Base-by-base conservation (phyloP, 2,797 vertebrate genomes). In the Tinamus major region DNA sequence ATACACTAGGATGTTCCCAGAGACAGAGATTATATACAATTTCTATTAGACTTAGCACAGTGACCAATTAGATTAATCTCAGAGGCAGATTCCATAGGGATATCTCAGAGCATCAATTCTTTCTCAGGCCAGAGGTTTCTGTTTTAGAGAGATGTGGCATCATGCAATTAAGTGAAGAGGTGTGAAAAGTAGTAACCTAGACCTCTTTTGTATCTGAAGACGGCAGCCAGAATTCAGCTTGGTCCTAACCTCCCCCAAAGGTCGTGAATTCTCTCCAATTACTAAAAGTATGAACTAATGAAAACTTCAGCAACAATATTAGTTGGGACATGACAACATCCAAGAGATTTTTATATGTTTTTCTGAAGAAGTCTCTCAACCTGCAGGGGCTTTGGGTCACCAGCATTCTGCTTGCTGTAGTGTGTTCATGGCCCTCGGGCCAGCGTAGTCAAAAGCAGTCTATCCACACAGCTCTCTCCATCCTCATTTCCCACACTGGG, bases 21-120 rank as follows among this genome's bases (percentile, higher is more conserved):
- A 74, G 85, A 68, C 33, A 71, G 74, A 48, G 9, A 8, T 69
- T 81, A 82, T 59, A 63, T 77, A 72, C 51, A 81, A 70, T 35
- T 64, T 49, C 92, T 82, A 56, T 86, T 90, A 94, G 75, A 80
- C 83, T 87, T 89, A 92, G 94, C 80, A 62, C 78, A 94, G 94
- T 93, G 96, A 95, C 93, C 96, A 95, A 95, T 95, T 95, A 96
- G 87, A 85, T 95, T 96, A 95, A 96, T 93, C 95, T 95, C 95
- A 95, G 92, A 95, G 95, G 94, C 75, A 95, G 89, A 68, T 12
- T 95, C 93, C 78, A 88, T 79, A 68, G 87, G 78, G 71, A 85
- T 82, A 74, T 71, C 85, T 92, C 85, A 86, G 61, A 93, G 70
- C 48, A 93, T 88, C 77, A 68, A 79, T 74, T 88, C 93, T 87